These are phyloP conservation scores for Otocyon megalotis DNA, from an alignment of 2,113 vertebrate genomes.

Conservation along the genomic window DNA sequence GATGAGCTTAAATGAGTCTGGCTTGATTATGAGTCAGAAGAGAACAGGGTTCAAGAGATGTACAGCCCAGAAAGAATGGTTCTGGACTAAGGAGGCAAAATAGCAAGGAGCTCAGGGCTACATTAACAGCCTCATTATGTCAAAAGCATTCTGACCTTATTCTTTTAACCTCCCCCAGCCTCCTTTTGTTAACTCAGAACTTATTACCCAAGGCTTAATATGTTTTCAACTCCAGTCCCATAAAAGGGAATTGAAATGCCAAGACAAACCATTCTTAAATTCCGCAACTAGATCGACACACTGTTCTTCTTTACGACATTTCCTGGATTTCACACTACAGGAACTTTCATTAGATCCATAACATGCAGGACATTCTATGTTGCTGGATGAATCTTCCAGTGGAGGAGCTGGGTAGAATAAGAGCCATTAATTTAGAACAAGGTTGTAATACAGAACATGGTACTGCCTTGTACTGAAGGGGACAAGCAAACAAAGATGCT, in stretches of 20 bases:
- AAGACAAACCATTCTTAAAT: neutral
- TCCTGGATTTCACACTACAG: fast-evolving
- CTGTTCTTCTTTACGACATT: neutral
- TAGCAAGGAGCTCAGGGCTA: too few relatives aligned
- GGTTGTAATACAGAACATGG: neutral
- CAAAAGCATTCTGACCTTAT: neutral
- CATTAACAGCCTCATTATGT: neutral
- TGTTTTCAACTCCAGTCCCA: neutral
- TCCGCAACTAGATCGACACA: constrained; percentile 7
- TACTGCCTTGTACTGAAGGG: neutral
- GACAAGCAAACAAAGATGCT: neutral
- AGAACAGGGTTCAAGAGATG: neutral
- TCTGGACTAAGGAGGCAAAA: neutral
- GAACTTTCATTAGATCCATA: fast-evolving
- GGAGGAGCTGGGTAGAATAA: neutral
- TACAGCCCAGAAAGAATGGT: neutral
- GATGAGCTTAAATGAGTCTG: neutral
- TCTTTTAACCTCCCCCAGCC: neutral
- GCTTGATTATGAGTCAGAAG: neutral
- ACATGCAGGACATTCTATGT: neutral
- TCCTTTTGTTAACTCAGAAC: neutral
- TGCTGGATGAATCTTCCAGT: fast-evolving
- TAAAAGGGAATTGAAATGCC: neutral
- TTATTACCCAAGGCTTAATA: neutral
- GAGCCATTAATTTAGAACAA: neutral